Base-by-base conservation (phyloP, 2,797 vertebrate genomes). In the Pogoniulus pusillus region DNA sequence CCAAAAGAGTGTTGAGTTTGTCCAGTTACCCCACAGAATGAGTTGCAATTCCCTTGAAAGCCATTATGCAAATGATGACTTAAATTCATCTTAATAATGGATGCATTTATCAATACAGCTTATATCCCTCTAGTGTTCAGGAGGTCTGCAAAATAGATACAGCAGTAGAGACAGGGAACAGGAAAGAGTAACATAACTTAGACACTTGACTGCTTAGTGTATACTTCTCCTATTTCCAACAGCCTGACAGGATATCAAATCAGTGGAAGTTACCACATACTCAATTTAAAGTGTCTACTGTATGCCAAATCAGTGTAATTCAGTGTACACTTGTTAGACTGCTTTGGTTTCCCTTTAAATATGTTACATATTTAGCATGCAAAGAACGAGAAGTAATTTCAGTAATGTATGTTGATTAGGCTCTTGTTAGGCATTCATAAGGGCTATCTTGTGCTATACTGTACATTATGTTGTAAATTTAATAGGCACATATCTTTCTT, bases 381-480 rank as follows among this genome's bases (percentile, higher is more conserved):
- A 74, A 82, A 96, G 86, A 92, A 93, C 86, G 79, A 84, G 83
- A 92, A 58, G 85, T 94, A 85, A 95, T 93, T 94, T 85, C 90
- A 53, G 69, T 75, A 87, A 85, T 41, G 30, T 84, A 75, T 78
- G 91, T 82, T 95, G 91, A 93, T 95, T 90, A 85, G 72, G 45
- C 82, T 90, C 92, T 96, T 95, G 90, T 95, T 90, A 85, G 85
- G 58, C 34, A 77, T 88, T 92, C 92, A 92, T 80, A 80, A 94
- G 58, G 30, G 39, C 93, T 92, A 69, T 87, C 91, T 85, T 77
- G 69, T 82, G 47, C 72, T 88, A 17, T 82, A 63, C 10, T 68
- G 89, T 69, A 43, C 34, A 32, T 82, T 90, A 82, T 45, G 34
- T 68, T 6, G 45, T 82, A 85, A 73, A 45, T 82, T 84, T 80